These are phyloP conservation scores for Hydrozoanthus tunicans DNA, from an alignment of 64 coral and sea anemone genomes.

Conservation along the genomic window DNA sequence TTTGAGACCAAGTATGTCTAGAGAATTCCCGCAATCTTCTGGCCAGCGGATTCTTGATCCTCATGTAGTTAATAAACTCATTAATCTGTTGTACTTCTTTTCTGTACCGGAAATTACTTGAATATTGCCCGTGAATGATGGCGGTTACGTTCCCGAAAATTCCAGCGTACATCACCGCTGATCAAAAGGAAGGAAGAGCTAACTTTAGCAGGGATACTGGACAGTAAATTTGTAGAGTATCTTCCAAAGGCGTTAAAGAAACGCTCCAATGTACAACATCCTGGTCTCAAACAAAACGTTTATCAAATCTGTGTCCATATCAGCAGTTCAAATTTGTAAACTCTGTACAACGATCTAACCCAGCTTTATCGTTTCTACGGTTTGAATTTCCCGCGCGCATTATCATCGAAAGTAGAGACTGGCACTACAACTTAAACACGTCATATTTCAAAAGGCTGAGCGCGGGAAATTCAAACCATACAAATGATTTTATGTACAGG, in stretches of 20 bases:
- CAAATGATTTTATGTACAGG: too few species aligned
- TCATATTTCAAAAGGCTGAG: too few species aligned
- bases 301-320: too few species aligned
- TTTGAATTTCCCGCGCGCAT: too few species aligned
- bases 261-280: background rate
- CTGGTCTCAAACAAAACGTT: too few species aligned
- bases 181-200: conserved; percentile 2
- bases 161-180: conserved; percentile 95
- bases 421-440: too few species aligned
- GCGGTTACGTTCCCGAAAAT: conserved; percentile 99
- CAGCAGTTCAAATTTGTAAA: too few species aligned
- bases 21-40: conserved; percentile 92
- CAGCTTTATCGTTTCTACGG: too few species aligned
- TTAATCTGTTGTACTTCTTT: conserved; percentile 92
- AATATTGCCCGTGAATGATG: conserved; percentile 98
- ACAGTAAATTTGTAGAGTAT: background rate
- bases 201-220: background rate
- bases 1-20: conserved; percentile 96
- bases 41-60: conserved; percentile 91
- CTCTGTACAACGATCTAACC: too few species aligned
- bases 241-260: background rate
- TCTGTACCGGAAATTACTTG: conserved; percentile 94
- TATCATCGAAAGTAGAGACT: too few species aligned
- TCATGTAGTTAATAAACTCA: conserved; percentile 92
- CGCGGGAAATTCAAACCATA: too few species aligned